A percentile compares a stretch with the other conserved stretches of the same genome.
Evolutionary conservation across 2,888 invertebrate genomes (phyloP).

Genomic region (Trisateles emortualis): DNA sequence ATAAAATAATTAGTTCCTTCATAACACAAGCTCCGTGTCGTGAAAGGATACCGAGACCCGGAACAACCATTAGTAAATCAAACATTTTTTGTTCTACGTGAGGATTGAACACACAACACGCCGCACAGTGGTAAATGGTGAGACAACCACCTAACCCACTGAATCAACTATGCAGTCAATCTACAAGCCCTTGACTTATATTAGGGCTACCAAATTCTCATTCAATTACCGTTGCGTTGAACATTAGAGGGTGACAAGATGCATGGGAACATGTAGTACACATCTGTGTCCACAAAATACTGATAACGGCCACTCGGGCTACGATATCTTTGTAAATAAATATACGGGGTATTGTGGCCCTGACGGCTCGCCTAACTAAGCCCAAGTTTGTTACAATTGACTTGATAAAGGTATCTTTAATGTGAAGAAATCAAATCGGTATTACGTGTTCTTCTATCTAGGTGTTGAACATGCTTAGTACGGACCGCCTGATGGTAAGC

Average conservation of each 20-base stretch:
- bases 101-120: no score
- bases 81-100: neutral
- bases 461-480: no score
- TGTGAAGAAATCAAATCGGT: no score
- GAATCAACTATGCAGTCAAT: neutral
- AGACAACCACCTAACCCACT: no score
- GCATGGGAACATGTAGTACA: constrained; percentile 65
- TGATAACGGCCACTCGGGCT: constrained; percentile 50
- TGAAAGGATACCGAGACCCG: no score
- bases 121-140: no score
- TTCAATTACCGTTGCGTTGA: constrained; percentile 50
- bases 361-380: neutral
- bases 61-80: no score
- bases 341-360: constrained; percentile 15
- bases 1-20: no score
- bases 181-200: constrained; percentile 49
- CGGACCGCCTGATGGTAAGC: no score
- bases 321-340: constrained; percentile 47
- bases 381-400: neutral
- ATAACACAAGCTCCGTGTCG: no score
- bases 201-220: constrained; percentile 28
- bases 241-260: constrained; percentile 47
- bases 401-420: neutral
- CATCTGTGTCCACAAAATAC: constrained; percentile 78
- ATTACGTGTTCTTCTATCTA: no score